phyloP scores from a whole-genome alignment of 2,797 vertebrate species.

The Meda fulgida region DNA sequence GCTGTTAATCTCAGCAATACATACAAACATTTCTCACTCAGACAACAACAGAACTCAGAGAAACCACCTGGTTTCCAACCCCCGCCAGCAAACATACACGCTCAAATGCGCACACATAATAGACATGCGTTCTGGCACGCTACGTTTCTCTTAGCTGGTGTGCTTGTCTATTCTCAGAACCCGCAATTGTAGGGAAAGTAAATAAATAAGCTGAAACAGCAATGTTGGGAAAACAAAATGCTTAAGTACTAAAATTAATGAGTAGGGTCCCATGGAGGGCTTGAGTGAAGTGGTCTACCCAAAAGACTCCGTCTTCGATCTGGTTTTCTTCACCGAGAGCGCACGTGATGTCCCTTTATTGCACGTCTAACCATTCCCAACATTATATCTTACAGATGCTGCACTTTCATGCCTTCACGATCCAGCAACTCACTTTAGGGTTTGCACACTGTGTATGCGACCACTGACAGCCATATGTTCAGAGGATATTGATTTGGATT shows the following conservation, averaged over 20 bases:
- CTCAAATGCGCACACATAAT: neutral
- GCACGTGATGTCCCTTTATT: constrained; percentile 28
- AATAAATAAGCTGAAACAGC: constrained; percentile 44
- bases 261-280: constrained; percentile 25
- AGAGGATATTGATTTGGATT: constrained; percentile 46
- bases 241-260: constrained; percentile 40
- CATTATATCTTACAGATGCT: constrained; percentile 54
- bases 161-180: constrained; percentile 17
- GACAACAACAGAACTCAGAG: constrained; percentile 39
- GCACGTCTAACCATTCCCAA: constrained; percentile 23
- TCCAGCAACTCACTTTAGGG: constrained; percentile 12
- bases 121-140: neutral
- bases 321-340: constrained; percentile 6
- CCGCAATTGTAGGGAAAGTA: constrained; percentile 35
- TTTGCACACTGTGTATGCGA: constrained; percentile 14
- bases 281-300: constrained; percentile 48
- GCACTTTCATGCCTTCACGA: constrained; percentile 48
- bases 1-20: constrained; percentile 23
- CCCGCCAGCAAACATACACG: neutral
- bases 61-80: constrained; percentile 23
- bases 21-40: constrained; percentile 27
- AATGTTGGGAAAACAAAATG: constrained; percentile 44
- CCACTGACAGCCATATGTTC: constrained; percentile 46
- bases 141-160: neutral
- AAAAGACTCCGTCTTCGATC: constrained; percentile 13